Evolutionary conservation across 2,888 invertebrate genomes (phyloP).

Genomic region (Pammene fasciana): DNA sequence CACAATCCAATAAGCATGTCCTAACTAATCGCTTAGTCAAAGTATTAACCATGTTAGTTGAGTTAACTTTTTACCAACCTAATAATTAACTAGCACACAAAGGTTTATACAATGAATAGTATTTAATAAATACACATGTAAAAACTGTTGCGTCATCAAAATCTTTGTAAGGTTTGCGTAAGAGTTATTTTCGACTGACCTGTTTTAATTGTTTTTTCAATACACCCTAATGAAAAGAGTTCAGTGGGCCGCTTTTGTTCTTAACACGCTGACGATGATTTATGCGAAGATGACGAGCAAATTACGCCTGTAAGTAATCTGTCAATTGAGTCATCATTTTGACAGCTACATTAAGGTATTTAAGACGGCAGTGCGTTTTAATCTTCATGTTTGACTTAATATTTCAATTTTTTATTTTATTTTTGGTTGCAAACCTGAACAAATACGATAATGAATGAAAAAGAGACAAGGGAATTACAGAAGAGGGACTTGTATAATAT

Average conservation of each 20-base stretch:
- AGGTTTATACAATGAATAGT: too few species aligned
- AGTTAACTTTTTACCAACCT: too few species aligned
- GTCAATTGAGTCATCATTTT: conserved; percentile 10
- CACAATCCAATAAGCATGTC: too few species aligned
- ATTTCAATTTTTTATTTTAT: too few species aligned
- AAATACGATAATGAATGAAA: too few species aligned
- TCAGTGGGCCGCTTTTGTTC: conserved; percentile 27
- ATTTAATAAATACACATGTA: neutral
- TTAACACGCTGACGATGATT: conserved; percentile 31
- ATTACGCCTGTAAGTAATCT: conserved; percentile 10
- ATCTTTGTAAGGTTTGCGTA: too few species aligned
- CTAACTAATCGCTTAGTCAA: too few species aligned
- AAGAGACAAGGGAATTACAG: too few species aligned
- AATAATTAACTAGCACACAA: too few species aligned
- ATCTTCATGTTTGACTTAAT: neutral
- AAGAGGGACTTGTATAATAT: too few species aligned
- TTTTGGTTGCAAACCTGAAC: too few species aligned
- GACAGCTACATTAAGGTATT: conserved; percentile 4
- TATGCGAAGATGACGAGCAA: conserved; percentile 20
- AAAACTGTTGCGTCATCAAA: neutral
- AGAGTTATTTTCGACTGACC: neutral
- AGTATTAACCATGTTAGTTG: too few species aligned
- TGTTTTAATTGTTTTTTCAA: conserved; percentile 1
- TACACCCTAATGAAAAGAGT: conserved; percentile 15
- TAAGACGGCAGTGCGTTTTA: neutral